phyloP scores from a whole-genome alignment of 2,888 invertebrate species.

The Bursaphelenchus okinawaensis region DNA sequence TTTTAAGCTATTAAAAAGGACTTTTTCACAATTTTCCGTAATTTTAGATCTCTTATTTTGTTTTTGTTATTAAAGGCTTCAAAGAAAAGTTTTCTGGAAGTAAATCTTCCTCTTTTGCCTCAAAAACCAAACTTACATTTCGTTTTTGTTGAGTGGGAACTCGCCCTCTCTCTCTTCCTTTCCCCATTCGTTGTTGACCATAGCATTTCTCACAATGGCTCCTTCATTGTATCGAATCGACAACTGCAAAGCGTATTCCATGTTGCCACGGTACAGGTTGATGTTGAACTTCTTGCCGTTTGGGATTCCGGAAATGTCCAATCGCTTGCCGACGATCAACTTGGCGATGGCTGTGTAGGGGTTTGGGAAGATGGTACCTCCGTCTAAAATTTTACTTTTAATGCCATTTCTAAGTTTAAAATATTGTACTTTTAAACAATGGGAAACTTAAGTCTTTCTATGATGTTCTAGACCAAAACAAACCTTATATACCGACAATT shows the following conservation, averaged over 20 bases:
- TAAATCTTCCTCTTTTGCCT: no score
- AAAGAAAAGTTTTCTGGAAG: neutral
- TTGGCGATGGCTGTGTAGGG: constrained; percentile 55
- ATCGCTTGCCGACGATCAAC: constrained; percentile 50
- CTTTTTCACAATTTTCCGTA: neutral
- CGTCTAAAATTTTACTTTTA: constrained; percentile 17
- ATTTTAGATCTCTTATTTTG: neutral
- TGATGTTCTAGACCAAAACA: neutral
- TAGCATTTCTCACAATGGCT: constrained; percentile 54
- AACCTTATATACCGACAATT: no score
- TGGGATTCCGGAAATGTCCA: constrained; percentile 52
- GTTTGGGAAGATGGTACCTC: constrained; percentile 50
- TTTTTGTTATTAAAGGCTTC: neutral
- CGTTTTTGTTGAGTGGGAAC: constrained; percentile 46
- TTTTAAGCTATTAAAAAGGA: neutral
- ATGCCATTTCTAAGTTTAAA: no score
- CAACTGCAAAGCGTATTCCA: constrained; percentile 54
- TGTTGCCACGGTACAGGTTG: constrained; percentile 50
- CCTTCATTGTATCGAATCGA: constrained; percentile 55
- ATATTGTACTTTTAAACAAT: no score
- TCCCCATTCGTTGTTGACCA: constrained; percentile 52
- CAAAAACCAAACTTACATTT: constrained; percentile 35
- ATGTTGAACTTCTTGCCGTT: constrained; percentile 44
- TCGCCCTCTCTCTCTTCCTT: constrained; percentile 56
- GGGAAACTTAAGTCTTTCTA: no score